Conservation (phyloP, 2,888 invertebrate species). For the Ophion ellenae region DNA sequence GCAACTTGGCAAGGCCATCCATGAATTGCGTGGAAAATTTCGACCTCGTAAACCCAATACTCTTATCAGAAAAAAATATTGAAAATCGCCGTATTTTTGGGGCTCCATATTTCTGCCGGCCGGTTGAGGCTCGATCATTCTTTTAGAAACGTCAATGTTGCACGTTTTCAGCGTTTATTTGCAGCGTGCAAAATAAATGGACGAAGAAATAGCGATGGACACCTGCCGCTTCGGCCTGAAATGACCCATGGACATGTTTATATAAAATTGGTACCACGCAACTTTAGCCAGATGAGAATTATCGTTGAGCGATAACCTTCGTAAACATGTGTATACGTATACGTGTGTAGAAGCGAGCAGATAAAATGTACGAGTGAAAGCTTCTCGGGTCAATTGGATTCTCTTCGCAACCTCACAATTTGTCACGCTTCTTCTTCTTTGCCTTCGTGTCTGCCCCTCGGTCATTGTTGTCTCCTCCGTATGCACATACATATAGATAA, state of each 20-base stretch:
- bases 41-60: no score
- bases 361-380: slow-evolving; percentile 64
- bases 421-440: slow-evolving; percentile 58
- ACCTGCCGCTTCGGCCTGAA: slow-evolving; percentile 2
- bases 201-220: neutral
- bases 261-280: slow-evolving; percentile 36
- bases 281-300: slow-evolving; percentile 64
- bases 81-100: no score
- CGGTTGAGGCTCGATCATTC: no score
- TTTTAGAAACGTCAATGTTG: no score
- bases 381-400: slow-evolving; percentile 69
- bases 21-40: no score
- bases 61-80: no score
- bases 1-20: no score
- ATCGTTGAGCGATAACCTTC: slow-evolving; percentile 68
- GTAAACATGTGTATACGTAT: slow-evolving; percentile 17
- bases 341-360: slow-evolving; percentile 13
- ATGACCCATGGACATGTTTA: slow-evolving; percentile 12
- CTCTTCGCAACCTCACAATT: slow-evolving; percentile 64
- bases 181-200: neutral
- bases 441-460: slow-evolving; percentile 15
- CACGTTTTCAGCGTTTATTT: no score
- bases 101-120: no score
- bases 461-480: slow-evolving; percentile 53
- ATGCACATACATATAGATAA: slow-evolving; percentile 13